Base-by-base conservation (phyloP, 2,888 invertebrate genomes). In the Drosophila birchii region DNA sequence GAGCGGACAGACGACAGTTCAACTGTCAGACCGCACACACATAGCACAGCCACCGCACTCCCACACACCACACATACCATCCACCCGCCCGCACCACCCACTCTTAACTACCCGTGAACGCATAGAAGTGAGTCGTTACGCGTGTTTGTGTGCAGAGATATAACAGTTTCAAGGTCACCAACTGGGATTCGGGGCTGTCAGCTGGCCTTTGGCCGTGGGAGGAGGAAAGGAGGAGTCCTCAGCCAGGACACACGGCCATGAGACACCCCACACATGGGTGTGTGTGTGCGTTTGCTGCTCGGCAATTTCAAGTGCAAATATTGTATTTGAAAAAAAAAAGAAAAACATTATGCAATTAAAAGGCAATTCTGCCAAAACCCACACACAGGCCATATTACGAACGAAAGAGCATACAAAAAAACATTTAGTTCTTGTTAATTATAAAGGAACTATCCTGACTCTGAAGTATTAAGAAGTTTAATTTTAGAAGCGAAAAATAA, bases 21-120 rank as follows among this genome's bases (percentile, higher is more conserved):
- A 79, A 76, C 71, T 79, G 80, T 76, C 87, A 84, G 74, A 68
- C 87, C 72, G 81, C 61, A 86, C 81, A 76, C 78, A 76, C 78
- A 71, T 12, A 20, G 41, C 18, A 12, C 47, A 29, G 3, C n/a
- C n/a, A 32, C 18, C 18, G n/a, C 14, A 67, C 32, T 49, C 73
- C 66, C 61, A 67, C 60, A 44, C 36, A 16, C n/a, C 36, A 29
- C 69, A 74, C 38, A 38, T 43, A 57, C 12, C 43, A 20, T 7
- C 23, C 39, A 57, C 29, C 23, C 38, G 45, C 43, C 67, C 26
- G 29, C 16, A 45, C 44, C 64, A 16, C 44, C 32, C 45, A n/a
- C 38, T 39, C 38, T 43, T 32, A 16, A 39, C 29, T 34, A 38
- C 68, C 45, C 44, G 32, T 39, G 39, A 45, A 56, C 67, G 44